phyloP scores from a whole-genome alignment of 2,888 invertebrate species.

The Leptopilina myrica region DNA sequence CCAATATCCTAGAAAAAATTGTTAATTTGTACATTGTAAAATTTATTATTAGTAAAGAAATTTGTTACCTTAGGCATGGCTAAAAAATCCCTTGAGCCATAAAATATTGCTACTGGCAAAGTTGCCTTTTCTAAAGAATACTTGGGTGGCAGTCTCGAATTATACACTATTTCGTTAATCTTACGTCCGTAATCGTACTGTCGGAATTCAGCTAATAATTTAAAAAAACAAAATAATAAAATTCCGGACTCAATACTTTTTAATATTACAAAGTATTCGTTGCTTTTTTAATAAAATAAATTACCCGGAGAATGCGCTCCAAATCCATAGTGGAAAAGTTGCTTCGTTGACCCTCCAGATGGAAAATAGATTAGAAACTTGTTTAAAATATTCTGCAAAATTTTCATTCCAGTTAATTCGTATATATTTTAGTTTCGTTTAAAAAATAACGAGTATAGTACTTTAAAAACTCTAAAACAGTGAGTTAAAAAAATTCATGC shows the following conservation, averaged over 20 bases:
- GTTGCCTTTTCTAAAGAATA: background rate
- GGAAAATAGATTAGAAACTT: constrained; percentile 7
- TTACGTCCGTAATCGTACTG: constrained; percentile 13
- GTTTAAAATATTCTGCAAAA: background rate
- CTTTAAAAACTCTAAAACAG: too few species aligned
- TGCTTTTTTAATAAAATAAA: background rate
- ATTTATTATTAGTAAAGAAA: background rate
- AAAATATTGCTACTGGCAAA: background rate
- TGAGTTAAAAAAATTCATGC: too few species aligned
- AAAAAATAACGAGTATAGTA: background rate
- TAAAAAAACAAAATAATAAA: too few species aligned
- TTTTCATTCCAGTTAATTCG: too few species aligned
- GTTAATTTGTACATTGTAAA: background rate
- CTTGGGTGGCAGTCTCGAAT: background rate
- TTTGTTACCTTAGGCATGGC: background rate
- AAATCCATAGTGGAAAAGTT: constrained; percentile 4
- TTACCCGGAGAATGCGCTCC: background rate
- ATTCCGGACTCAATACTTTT: too few species aligned
- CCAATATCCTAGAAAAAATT: constrained; percentile 8
- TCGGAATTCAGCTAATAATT: background rate
- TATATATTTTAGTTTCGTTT: too few species aligned
- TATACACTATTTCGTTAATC: background rate
- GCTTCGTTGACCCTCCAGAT: constrained; percentile 7
- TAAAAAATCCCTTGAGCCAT: background rate
- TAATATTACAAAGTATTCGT: too few species aligned